A percentile compares a stretch with the other conserved stretches of the same genome.
Evolutionary conservation across 1,140 invertebrate genomes (phyloP).

Genomic region (Camponotus floridanus): DNA sequence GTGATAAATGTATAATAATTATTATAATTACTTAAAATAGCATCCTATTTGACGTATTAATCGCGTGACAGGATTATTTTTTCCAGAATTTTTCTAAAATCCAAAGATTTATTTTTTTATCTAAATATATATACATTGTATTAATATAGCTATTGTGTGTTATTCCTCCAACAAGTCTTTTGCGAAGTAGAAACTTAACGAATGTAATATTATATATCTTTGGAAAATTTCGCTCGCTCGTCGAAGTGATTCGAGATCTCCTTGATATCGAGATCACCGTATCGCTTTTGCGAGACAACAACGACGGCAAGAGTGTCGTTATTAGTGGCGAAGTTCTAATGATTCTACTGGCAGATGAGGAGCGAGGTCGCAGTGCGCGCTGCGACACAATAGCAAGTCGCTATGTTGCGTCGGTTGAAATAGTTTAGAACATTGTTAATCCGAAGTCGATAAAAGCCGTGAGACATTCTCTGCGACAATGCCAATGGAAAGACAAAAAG

Average conservation of each 20-base stretch:
- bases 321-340: constrained; percentile 60
- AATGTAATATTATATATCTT: not conserved
- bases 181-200: not conserved
- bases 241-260: not conserved
- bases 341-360: constrained; percentile 44
- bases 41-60: not conserved
- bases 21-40: not conserved
- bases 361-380: constrained; percentile 45
- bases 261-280: constrained; percentile 9
- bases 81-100: too few relatives aligned
- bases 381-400: constrained; percentile 70
- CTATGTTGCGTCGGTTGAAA: constrained; percentile 62
- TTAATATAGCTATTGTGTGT: too few relatives aligned
- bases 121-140: too few relatives aligned
- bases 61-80: too few relatives aligned
- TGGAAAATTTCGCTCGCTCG: not conserved
- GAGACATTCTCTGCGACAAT: constrained; percentile 63
- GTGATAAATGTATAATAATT: too few relatives aligned
- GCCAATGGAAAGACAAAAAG: constrained; percentile 40
- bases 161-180: not conserved
- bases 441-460: constrained; percentile 63
- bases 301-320: constrained; percentile 11
- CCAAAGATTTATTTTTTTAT: too few relatives aligned
- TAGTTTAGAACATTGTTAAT: constrained; percentile 76
- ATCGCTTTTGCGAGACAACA: constrained; percentile 7